A percentile compares a stretch with the other conserved stretches of the same genome.
Evolutionary conservation across 2,113 vertebrate genomes (phyloP).

Genomic region (Chloroceryle aenea): DNA sequence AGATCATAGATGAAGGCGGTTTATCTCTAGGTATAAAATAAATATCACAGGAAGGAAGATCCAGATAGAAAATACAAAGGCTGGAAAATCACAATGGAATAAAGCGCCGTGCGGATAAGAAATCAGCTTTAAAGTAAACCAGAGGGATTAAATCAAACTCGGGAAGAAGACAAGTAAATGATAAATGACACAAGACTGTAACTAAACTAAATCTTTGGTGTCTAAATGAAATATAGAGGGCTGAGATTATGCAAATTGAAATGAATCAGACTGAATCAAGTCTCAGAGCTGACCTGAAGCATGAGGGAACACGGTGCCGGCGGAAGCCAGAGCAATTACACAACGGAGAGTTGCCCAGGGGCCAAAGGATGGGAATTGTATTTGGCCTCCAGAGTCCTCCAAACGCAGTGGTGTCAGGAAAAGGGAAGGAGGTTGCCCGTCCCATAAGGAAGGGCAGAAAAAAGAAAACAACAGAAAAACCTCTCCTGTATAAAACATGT

Average conservation of each 20-base stretch:
- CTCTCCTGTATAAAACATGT: neutral
- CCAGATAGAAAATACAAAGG: neutral
- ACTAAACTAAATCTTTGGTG: neutral
- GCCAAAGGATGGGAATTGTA: neutral
- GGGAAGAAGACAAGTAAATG: constrained; percentile 2
- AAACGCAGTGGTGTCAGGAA: too few relatives aligned
- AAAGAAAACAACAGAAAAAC: neutral
- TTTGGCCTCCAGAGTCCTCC: neutral
- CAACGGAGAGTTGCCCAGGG: rapidly evolving
- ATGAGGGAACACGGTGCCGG: neutral
- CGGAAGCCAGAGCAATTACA: neutral
- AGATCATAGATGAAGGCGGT: neutral
- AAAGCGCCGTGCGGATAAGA: neutral
- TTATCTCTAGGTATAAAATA: neutral
- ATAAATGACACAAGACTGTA: neutral
- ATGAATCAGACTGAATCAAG: neutral
- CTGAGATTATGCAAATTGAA: constrained; percentile 29
- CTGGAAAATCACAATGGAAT: neutral
- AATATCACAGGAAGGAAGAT: neutral
- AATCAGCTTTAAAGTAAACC: constrained; percentile 34
- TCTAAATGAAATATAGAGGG: neutral
- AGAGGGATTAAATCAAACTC: constrained; percentile 53
- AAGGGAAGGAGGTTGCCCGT: neutral
- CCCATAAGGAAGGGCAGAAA: neutral
- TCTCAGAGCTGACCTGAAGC: neutral